These are phyloP conservation scores for Calyptommatus sinebrachiatus DNA, from an alignment of 2,113 vertebrate species.

Conservation along the genomic window DNA sequence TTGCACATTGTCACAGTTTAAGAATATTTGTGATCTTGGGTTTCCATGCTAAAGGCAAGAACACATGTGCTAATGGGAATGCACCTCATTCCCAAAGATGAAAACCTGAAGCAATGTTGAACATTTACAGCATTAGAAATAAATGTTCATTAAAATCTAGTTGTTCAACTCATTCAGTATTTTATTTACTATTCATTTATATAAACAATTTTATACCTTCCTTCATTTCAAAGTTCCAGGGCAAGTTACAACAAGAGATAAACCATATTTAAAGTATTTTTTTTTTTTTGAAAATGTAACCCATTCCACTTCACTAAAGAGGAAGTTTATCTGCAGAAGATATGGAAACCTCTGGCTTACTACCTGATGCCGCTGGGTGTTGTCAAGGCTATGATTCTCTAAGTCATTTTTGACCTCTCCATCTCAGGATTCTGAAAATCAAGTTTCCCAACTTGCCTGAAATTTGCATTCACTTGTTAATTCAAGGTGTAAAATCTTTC, in stretches of 20 bases:
- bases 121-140: constrained; percentile 10
- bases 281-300: too few species aligned
- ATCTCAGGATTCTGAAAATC: too few species aligned
- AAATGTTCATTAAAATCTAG: constrained; percentile 32
- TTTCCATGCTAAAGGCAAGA: constrained; percentile 39
- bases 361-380: too few species aligned
- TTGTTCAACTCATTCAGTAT: constrained; percentile 3
- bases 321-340: not conserved
- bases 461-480: not conserved
- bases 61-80: constrained; percentile 56
- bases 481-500: not conserved
- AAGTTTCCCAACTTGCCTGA: too few species aligned
- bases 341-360: too few species aligned
- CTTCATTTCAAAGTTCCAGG: too few species aligned
- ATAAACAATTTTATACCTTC: too few species aligned
- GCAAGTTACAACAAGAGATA: too few species aligned
- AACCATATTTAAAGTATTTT: too few species aligned
- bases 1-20: constrained; percentile 33
- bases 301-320: not conserved
- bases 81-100: constrained; percentile 34
- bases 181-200: too few species aligned
- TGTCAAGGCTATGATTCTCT: too few species aligned
- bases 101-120: constrained; percentile 34
- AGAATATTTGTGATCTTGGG: constrained; percentile 60
- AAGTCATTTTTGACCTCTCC: too few species aligned